Percentiles rank a stretch among this genome's conserved stretches.
Evolutionary conservation across 2,113 vertebrate species (phyloP).

Genomic region (Podarcis raffonei): DNA sequence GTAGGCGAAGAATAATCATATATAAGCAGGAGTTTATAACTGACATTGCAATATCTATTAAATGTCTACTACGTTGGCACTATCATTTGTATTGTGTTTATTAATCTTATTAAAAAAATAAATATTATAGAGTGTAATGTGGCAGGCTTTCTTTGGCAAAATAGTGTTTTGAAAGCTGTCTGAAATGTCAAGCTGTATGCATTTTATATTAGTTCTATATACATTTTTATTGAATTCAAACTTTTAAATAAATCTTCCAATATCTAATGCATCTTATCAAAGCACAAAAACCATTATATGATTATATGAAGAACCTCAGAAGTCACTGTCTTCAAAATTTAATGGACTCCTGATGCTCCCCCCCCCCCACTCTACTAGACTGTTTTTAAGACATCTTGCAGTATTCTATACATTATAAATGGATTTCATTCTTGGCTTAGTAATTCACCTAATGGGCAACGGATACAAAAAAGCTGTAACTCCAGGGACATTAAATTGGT

Average conservation of each 20-base stretch:
- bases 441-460: constrained; percentile 86
- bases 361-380: constrained; percentile 58
- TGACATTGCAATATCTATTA: constrained; percentile 44
- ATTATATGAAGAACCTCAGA: constrained; percentile 78
- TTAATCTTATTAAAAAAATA: constrained; percentile 73
- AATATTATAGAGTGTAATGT: constrained; percentile 54
- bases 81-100: constrained; percentile 53
- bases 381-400: constrained; percentile 81
- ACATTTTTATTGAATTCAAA: constrained; percentile 78
- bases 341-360: constrained; percentile 79
- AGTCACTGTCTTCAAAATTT: constrained; percentile 74
- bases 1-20: constrained; percentile 4
- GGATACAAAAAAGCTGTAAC: constrained; percentile 81
- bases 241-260: constrained; percentile 77
- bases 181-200: constrained; percentile 70
- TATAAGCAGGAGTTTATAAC: constrained; percentile 25
- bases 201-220: constrained; percentile 71
- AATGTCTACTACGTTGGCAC: constrained; percentile 26
- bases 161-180: constrained; percentile 68
- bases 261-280: constrained; percentile 78
- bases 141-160: constrained; percentile 43
- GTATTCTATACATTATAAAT: constrained; percentile 84
- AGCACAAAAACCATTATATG: constrained; percentile 73
- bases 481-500: constrained; percentile 84
- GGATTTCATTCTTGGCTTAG: constrained; percentile 81